Evolutionary conservation across 1,140 invertebrate genomes (phyloP).

Genomic region (Macrobrachium nipponense): DNA sequence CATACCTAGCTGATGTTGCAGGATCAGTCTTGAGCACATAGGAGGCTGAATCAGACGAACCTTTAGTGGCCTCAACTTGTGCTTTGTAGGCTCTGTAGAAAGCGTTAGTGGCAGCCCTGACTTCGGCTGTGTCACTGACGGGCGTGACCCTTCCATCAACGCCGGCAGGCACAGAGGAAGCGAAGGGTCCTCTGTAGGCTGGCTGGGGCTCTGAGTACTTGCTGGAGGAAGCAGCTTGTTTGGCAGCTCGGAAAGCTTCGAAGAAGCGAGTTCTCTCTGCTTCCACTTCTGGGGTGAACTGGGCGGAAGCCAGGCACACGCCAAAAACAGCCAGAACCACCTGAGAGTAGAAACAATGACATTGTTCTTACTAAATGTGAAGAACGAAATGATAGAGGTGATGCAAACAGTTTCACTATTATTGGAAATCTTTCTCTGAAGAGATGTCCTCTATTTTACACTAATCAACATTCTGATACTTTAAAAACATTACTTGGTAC

Average conservation of each 20-base stretch:
- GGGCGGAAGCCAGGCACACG: neutral
- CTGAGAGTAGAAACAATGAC: neutral
- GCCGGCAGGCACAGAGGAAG: neutral
- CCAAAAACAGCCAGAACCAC: neutral
- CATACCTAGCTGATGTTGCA: too few relatives aligned
- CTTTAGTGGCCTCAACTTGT: neutral
- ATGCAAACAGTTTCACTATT: too few relatives aligned
- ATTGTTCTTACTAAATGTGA: too few relatives aligned
- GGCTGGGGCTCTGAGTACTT: neutral
- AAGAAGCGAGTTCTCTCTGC: neutral
- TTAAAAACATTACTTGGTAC: too few relatives aligned
- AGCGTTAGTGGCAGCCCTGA: neutral
- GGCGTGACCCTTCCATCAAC: neutral
- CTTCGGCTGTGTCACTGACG: neutral
- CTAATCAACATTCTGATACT: too few relatives aligned
- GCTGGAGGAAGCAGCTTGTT: neutral
- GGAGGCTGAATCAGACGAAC: too few relatives aligned
- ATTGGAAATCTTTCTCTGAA: too few relatives aligned
- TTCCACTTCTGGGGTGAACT: neutral
- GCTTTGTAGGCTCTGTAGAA: conserved; percentile 11
- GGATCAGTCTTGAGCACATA: too few relatives aligned
- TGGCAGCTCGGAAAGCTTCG: neutral
- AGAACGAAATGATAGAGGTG: too few relatives aligned
- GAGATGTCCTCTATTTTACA: too few relatives aligned
- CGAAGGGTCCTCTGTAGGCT: neutral